Base-by-base conservation (phyloP, 2,888 invertebrate genomes). In the Glyphotaelius pellucidus region DNA sequence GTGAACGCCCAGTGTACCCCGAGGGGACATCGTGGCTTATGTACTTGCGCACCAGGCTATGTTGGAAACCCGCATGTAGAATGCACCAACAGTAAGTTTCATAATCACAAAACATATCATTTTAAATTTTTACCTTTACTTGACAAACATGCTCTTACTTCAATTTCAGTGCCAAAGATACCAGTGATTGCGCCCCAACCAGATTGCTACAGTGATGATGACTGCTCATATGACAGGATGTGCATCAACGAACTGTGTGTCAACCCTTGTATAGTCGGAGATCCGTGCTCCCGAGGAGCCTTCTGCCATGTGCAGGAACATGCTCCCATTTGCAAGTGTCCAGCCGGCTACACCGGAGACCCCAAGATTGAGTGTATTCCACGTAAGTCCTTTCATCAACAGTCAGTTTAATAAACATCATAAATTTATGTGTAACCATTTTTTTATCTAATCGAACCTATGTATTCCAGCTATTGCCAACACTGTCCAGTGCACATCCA, bases 1-100 rank as follows among this genome's bases (percentile, higher is more conserved):
- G 96, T 98, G 89, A 98, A 98, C 94, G 98, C 99, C 3, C 96
- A 98, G 93, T 99, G 98, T 94, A 97, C 96, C 94, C 97, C 98
- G 0, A 94, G 96, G 35, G 97, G 97, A 94, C 98, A 99, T 94
- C 97, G 97, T 93, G 97, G 98, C 0, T 96, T 97, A 87, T 99
- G 99, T 94, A 96, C 96, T 25, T 99, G 99, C 94, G 97, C 98
- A 30, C 95, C 97, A 19, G 98, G 97, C 35, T 98, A 98, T 94
- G 96, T 96, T 80, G 98, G 98, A 94, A 98, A 98, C 95, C 97
- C 98, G 15, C 97, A 98, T 94, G 95, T 97, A 89, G 98, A 98
- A 95, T 98, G 98, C 94, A 96, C 96, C 90, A 95, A 95, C 94
- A 95, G 97, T 97, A 96, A 94, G 94, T 94, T 31, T 90, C 79